Evolutionary conservation across 2,888 invertebrate genomes (phyloP).

Genomic region (Hypselothyrea guttata): DNA sequence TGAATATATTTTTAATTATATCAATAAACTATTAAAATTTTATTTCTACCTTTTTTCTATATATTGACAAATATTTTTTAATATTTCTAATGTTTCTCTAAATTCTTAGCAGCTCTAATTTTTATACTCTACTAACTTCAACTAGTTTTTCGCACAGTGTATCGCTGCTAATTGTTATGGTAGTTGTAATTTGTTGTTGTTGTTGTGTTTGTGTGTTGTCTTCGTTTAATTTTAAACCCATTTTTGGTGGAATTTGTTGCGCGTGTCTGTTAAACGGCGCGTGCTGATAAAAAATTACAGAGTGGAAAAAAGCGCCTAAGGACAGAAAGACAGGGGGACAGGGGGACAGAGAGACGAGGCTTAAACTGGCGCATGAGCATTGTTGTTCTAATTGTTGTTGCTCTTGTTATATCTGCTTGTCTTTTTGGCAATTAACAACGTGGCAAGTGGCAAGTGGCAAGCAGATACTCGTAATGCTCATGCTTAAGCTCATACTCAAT

Average conservation of each 20-base stretch:
- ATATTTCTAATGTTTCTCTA: no score
- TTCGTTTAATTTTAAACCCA: slow-evolving; percentile 29
- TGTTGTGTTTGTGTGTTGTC: no score
- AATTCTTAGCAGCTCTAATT: no score
- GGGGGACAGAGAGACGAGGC: slow-evolving; percentile 21
- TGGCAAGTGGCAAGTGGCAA: slow-evolving; percentile 38
- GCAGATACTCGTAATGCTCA: no score
- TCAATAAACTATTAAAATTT: no score
- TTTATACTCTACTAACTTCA: no score
- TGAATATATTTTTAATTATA: no score
- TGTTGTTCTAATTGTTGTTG: slow-evolving; percentile 5
- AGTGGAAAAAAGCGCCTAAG: slow-evolving; percentile 29
- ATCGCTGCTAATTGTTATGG: slow-evolving; percentile 3
- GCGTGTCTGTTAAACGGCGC: slow-evolving; percentile 70
- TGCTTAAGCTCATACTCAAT: neutral
- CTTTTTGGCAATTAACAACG: slow-evolving; percentile 69
- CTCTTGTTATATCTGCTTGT: neutral
- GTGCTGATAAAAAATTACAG: no score
- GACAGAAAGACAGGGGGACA: neutral
- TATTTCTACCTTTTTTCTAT: no score
- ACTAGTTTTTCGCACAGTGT: no score
- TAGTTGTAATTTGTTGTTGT: slow-evolving; percentile 1
- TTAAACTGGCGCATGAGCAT: slow-evolving; percentile 40
- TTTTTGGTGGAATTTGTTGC: slow-evolving; percentile 55
- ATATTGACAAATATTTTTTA: no score